Conservation (phyloP, 2,797 vertebrate species). For the Centroberyx gerrardi region DNA sequence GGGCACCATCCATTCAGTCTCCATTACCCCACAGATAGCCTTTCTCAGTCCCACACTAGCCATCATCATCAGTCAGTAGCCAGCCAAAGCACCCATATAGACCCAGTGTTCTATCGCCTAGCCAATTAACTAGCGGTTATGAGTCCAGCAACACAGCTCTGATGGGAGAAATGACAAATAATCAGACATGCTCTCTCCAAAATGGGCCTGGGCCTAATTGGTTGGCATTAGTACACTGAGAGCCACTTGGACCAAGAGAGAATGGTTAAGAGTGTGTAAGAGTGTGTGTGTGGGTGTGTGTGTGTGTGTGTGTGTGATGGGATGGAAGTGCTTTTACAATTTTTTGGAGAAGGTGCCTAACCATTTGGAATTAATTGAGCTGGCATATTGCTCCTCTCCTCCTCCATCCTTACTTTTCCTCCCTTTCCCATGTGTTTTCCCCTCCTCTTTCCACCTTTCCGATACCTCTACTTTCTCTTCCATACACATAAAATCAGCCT, state of each 20-base stretch:
- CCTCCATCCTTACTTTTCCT: slow-evolving; percentile 24
- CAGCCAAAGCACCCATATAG: slow-evolving; percentile 73
- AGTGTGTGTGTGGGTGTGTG: slow-evolving; percentile 15
- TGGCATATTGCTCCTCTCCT: slow-evolving; percentile 49
- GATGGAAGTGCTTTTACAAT: slow-evolving; percentile 42
- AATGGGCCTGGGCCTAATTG: slow-evolving; percentile 76
- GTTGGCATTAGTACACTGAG: slow-evolving; percentile 65
- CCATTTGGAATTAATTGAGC: slow-evolving; percentile 35
- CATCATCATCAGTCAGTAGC: slow-evolving; percentile 78
- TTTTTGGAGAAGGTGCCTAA: slow-evolving; percentile 29
- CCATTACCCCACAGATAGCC: slow-evolving; percentile 75
- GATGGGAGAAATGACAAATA: slow-evolving; percentile 80
- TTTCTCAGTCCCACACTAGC: slow-evolving; percentile 70
- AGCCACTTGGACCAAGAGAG: slow-evolving; percentile 62
- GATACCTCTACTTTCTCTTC: slow-evolving; percentile 17
- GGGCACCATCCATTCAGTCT: slow-evolving; percentile 72
- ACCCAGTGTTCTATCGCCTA: slow-evolving; percentile 68
- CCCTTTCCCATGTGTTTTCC: neutral
- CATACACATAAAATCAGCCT: slow-evolving; percentile 14
- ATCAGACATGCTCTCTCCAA: slow-evolving; percentile 67
- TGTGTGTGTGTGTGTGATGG: slow-evolving; percentile 52
- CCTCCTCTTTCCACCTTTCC: slow-evolving; percentile 13
- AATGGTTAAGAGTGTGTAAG: slow-evolving; percentile 47
- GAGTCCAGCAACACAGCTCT: slow-evolving; percentile 73
- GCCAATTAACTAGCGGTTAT: slow-evolving; percentile 79